Evolutionary conservation across 2,888 invertebrate species (phyloP), one percentile per base, ranked within the genome.

Genomic region (Volucella inflata): DNA sequence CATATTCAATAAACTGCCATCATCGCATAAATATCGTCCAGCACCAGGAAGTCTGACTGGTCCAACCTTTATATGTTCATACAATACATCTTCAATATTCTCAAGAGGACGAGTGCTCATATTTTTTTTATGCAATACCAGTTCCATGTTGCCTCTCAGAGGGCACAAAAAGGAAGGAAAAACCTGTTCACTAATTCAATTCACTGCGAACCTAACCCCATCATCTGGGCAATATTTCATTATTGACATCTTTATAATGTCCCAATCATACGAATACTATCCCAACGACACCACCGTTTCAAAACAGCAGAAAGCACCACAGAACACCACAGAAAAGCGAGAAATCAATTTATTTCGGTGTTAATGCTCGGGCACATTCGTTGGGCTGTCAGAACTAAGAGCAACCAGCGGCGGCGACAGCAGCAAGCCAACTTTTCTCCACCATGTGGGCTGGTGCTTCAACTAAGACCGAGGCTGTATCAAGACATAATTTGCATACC

Each of bases 231-330:
- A 38, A 78, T 79, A 71, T 74, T 76, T 79, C 79, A 75, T 80
- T 71, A 84, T 80, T 79, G 84, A 84, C 84, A 80, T 76, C 79
- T 84, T 80, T 76, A 84, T 84, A 75, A 79, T 70, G 55, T 59
- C 36, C 51, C 75, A 71, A 79, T 74, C 79, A 79, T 64, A 78
- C 70, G 16, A 30, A 30, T 30, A 30, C 30, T 6, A 30, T 17
- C 60, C 53, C 59, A 51, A 78, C 55, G 75, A 65, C 57, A 68
- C 74, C 57, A 68, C 74, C 67, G 70, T 46, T 30, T 67, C 60
- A 67, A 65, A 17, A 21, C 71, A 60, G 51, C 53, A 50, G 16
- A 60, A 40, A 30, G 40, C 57, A 48, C 46, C 59, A 55, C 48
- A 53, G 60, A 65, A 40, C 57, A 48, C 46, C 59, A 55, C 48